These are phyloP conservation scores for Siniperca knerii DNA, from an alignment of 2,113 vertebrate species.

Conservation along the genomic window DNA sequence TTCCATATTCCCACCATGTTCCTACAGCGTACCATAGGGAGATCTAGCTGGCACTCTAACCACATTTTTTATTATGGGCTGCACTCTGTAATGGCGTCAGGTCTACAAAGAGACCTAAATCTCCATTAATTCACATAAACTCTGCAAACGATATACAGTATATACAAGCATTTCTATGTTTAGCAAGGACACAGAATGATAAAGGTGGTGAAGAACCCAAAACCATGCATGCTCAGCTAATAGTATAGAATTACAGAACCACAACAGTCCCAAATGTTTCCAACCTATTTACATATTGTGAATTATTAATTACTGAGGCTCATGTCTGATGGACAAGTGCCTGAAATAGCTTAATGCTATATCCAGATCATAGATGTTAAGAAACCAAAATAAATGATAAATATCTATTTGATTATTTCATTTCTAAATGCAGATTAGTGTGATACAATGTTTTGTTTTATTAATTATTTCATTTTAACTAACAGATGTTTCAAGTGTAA, in stretches of 20 bases:
- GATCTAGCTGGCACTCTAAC: slow-evolving; percentile 53
- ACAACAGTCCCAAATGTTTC: background rate
- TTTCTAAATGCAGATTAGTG: background rate
- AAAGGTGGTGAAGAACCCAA: slow-evolving; percentile 5
- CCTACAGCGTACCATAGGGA: slow-evolving; percentile 47
- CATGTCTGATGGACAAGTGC: background rate
- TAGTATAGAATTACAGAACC: background rate
- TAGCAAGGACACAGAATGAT: slow-evolving; percentile 25
- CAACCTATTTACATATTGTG: slow-evolving; percentile 1
- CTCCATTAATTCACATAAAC: slow-evolving; percentile 70
- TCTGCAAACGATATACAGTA: slow-evolving; percentile 36
- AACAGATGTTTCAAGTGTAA: background rate
- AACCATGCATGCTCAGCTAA: background rate
- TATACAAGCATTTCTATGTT: slow-evolving; percentile 3
- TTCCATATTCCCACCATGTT: slow-evolving; percentile 68
- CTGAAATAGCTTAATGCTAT: background rate
- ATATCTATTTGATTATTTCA: background rate
- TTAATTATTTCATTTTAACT: background rate
- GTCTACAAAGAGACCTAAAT: slow-evolving; percentile 61
- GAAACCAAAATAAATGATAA: background rate
- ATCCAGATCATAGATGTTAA: background rate
- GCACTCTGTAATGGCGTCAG: slow-evolving; percentile 62
- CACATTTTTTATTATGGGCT: slow-evolving; percentile 59
- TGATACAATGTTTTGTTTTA: background rate
- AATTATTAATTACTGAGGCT: slow-evolving; percentile 16